Base-by-base conservation (phyloP, 30 jellyfish, hydroid and myxozoan species). In the Phacellophora camtschatica region DNA sequence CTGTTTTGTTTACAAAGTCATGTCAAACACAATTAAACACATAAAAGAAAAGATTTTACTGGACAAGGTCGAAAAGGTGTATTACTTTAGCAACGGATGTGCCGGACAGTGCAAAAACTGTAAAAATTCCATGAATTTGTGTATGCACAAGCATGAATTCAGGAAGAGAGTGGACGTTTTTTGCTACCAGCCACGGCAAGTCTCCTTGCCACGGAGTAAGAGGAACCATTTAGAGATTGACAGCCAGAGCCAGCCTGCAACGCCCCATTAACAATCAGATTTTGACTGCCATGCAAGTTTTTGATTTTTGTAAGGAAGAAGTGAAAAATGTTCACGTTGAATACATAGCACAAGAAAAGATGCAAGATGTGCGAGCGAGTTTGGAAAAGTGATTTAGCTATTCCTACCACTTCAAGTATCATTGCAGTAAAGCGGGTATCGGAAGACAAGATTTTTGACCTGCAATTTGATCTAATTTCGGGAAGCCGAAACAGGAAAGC, bases 231-330 rank as follows among this genome's bases (percentile, higher is more conserved):
- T 46, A 82, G 48, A 4, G 93, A 8, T 41, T 51, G 42, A 43
- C 92, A 9, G 83, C 95, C 28, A 76, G 66, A 71, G 95, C 77
- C 31, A 82, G 95, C 48, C 75, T 82, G 15, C 95, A 69, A 39
- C 23, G 95, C 22, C 58, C 81, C 20, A 4, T 62, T 25, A 3
- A 33, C 25, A 39, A 68, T 34, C 95, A 82, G 27, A 70, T 71
- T 71, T 45, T 82, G 36, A 67, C 93, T 4, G 66, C 95, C 27
- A 22, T 11, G 24, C 46, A 32, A 19, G 18, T 81, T 4, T 81
- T 16, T 30, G 58, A 68, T 16, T 69, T 33, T 81, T 42, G 92
- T 50, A 31, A 66, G 37, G 83, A 66, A 50, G 20, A 81, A 7
- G 42, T 81, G 33, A 5, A 31, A 28, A 85, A 59, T n/a, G 35